phyloP scores from a whole-genome alignment of 2,888 invertebrate genomes.

The Chymomyza procnemis region DNA sequence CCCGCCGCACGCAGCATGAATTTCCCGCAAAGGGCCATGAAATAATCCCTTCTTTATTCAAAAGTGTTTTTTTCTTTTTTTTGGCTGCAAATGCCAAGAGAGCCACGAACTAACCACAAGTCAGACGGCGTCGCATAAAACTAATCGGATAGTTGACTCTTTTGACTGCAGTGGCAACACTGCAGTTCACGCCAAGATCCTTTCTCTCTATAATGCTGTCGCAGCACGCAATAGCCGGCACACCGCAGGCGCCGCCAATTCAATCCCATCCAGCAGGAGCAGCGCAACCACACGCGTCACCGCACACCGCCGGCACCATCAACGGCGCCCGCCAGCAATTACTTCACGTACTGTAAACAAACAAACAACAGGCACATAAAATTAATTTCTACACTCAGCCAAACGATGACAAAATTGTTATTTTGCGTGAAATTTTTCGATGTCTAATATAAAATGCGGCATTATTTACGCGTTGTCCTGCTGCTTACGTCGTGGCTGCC shows the following conservation, averaged over 20 bases:
- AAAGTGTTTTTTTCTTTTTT: too few species aligned
- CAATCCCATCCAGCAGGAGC: not conserved
- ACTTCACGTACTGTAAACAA: constrained; percentile 65
- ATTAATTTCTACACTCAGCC: constrained; percentile 63
- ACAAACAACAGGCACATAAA: constrained; percentile 56
- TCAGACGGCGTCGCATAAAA: not conserved
- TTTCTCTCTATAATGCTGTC: not conserved
- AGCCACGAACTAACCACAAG: not conserved
- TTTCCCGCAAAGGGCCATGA: not conserved
- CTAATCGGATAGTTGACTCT: constrained; percentile 38
- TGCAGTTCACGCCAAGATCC: not conserved
- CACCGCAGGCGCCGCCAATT: not conserved
- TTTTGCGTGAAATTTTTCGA: constrained; percentile 61
- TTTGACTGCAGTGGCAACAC: constrained; percentile 25
- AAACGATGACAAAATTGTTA: constrained; percentile 58
- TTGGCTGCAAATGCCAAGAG: not conserved
- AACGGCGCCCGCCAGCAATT: constrained; percentile 44
- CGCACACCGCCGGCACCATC: not conserved
- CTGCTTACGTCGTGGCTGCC: constrained; percentile 9
- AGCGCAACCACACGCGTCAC: not conserved
- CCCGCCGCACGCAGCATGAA: not conserved
- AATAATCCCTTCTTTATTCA: too few species aligned
- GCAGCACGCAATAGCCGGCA: not conserved
- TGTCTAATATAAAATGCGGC: constrained; percentile 9
- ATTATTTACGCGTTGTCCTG: constrained; percentile 26